Evolutionary conservation across 2,888 invertebrate genomes (phyloP).

Genomic region (Tipula lateralis): DNA sequence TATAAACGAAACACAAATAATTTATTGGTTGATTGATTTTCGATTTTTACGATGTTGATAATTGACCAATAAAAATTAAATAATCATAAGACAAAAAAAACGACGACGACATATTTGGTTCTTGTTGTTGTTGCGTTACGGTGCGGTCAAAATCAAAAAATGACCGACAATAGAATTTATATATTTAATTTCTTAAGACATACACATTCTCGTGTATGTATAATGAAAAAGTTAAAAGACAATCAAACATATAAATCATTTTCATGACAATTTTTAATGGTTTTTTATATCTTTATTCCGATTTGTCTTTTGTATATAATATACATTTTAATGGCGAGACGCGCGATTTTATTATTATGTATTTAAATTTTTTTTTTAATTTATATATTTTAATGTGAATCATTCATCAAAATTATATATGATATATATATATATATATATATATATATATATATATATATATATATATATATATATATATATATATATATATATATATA

Average conservation of each 20-base stretch:
- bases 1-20: not conserved
- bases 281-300: not conserved
- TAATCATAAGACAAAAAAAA: conserved; percentile 3
- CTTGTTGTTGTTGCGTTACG: not conserved
- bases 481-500: not conserved
- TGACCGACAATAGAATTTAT: not conserved
- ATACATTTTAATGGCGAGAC: not conserved
- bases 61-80: conserved; percentile 3
- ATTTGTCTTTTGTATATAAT: not conserved
- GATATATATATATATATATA: not conserved
- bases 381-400: not conserved
- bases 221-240: not conserved
- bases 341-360: not conserved
- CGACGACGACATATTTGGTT: not conserved
- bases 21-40: conserved; percentile 2
- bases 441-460: not conserved
- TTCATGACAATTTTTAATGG: conserved; percentile 1
- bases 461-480: not conserved
- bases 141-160: not conserved
- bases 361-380: not conserved
- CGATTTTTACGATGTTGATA: not conserved
- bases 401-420: not conserved
- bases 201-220: not conserved
- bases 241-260: not conserved
- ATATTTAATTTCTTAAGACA: not conserved